Conservation (phyloP, 2,113 vertebrate genomes). For the Melanocharis versteri region DNA sequence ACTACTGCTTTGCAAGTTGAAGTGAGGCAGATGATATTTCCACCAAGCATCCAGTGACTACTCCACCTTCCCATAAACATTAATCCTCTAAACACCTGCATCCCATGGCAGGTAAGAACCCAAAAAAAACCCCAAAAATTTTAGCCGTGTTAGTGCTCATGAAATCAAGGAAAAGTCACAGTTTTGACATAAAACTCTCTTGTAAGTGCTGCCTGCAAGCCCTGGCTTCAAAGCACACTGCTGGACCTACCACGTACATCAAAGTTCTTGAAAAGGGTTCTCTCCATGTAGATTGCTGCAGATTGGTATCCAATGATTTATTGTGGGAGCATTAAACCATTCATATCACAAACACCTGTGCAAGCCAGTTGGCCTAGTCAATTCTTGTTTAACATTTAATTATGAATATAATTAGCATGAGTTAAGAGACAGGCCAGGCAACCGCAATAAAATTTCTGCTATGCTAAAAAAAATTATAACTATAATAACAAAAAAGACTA, state of each 20-base stretch:
- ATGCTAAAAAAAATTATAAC: constrained; percentile 45
- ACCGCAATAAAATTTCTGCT: constrained; percentile 72
- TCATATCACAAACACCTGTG: constrained; percentile 79
- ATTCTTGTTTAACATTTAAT: constrained; percentile 76
- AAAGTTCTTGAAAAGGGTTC: constrained; percentile 58
- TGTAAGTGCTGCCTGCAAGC: not conserved
- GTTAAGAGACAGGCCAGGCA: constrained; percentile 78
- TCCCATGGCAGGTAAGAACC: not conserved
- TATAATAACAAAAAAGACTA: not conserved
- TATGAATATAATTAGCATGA: constrained; percentile 82
- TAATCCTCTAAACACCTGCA: not conserved
- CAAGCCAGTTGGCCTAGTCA: constrained; percentile 80
- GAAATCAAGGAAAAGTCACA: not conserved
- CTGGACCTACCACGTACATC: not conserved
- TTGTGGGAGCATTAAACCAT: constrained; percentile 70
- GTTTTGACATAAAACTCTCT: not conserved
- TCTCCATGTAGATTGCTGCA: constrained; percentile 49
- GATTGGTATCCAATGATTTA: constrained; percentile 73
- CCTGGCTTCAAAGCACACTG: not conserved
- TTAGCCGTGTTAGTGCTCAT: not conserved
- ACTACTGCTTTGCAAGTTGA: not conserved
- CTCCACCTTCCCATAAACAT: not conserved
- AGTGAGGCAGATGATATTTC: not conserved
- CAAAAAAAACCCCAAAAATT: not conserved
- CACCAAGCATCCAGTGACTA: not conserved